phyloP scores from a whole-genome alignment of 2,888 invertebrate species.

The Hybos culiciformis region DNA sequence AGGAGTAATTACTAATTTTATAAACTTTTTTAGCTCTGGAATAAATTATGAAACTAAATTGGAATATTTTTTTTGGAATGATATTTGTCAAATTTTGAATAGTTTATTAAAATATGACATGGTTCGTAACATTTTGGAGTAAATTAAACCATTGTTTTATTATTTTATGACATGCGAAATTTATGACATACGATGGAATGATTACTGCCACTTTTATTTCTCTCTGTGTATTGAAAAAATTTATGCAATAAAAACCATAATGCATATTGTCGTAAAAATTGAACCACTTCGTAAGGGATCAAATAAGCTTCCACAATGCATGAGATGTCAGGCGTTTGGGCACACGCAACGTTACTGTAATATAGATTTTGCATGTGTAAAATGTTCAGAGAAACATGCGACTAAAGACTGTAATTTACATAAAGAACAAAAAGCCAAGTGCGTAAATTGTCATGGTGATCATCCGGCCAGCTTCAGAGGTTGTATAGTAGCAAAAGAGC shows the following conservation, averaged over 20 bases:
- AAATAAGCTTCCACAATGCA: too few relatives aligned
- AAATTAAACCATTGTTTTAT: too few relatives aligned
- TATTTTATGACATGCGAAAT: too few relatives aligned
- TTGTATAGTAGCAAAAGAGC: neutral
- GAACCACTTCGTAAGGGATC: neutral
- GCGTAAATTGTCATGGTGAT: neutral
- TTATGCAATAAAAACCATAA: neutral
- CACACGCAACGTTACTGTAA: neutral
- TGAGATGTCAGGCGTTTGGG: neutral
- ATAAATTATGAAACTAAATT: too few relatives aligned
- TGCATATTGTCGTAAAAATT: neutral
- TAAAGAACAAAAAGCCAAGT: neutral
- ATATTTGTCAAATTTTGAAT: too few relatives aligned
- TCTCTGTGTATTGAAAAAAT: neutral
- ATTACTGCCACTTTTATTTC: too few relatives aligned
- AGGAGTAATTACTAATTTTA: too few relatives aligned
- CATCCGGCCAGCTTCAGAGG: neutral
- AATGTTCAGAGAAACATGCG: neutral
- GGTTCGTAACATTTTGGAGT: too few relatives aligned
- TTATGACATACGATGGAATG: too few relatives aligned
- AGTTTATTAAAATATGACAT: too few relatives aligned
- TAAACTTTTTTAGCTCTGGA: too few relatives aligned
- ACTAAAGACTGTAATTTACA: neutral
- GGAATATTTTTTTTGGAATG: too few relatives aligned
- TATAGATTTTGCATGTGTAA: neutral